Evolutionary conservation across 1,140 invertebrate genomes (phyloP).

Genomic region (Trichoplusia ni): DNA sequence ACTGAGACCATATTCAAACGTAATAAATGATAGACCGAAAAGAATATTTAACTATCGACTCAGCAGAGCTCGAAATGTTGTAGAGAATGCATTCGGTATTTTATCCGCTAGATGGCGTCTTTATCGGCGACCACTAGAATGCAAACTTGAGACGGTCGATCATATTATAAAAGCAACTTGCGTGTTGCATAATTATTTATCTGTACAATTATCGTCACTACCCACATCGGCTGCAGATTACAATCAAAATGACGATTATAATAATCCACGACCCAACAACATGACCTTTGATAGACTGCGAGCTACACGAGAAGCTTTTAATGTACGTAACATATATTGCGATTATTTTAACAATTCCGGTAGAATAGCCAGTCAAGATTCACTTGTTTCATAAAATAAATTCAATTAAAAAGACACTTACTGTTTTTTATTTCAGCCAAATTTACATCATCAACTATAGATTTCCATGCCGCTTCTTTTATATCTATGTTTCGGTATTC

Average conservation of each 20-base stretch:
- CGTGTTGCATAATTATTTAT: conserved; percentile 61
- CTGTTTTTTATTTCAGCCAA: conserved; percentile 4
- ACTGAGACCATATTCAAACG: conserved; percentile 16
- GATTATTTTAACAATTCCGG: conserved; percentile 2
- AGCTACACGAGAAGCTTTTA: conserved; percentile 1
- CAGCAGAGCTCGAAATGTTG: conserved; percentile 43
- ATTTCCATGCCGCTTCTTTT: conserved; percentile 2
- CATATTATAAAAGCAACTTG: conserved; percentile 51
- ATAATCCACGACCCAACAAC: conserved; percentile 2
- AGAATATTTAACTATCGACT: conserved; percentile 67
- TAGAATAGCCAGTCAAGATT: neutral
- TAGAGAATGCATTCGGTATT: neutral
- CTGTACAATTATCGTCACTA: neutral
- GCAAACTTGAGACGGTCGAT: conserved; percentile 54
- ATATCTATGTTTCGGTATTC: conserved; percentile 9
- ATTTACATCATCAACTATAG: conserved; percentile 6
- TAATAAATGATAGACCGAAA: conserved; percentile 5
- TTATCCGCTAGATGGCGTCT: neutral
- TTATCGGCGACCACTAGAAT: conserved; percentile 39
- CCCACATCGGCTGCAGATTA: conserved; percentile 2
- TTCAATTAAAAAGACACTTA: conserved; percentile 4
- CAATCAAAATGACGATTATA: conserved; percentile 1
- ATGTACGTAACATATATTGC: conserved; percentile 2
- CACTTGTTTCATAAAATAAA: conserved; percentile 2
- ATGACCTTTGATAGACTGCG: conserved; percentile 2